Evolutionary conservation across 2,797 vertebrate genomes (phyloP).

Genomic region (Vipera ursinii): DNA sequence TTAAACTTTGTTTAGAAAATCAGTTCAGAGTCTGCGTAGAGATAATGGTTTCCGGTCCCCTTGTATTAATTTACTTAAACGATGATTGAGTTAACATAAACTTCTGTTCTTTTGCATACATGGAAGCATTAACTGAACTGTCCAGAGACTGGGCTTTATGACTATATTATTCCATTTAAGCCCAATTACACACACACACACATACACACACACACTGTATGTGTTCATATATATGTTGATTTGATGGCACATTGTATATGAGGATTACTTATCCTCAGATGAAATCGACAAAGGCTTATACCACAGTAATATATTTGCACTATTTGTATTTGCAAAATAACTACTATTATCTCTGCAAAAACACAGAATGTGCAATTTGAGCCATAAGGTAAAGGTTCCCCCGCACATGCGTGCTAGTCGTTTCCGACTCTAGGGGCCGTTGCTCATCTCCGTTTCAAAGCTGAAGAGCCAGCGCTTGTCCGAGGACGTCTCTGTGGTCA

Average conservation of each 20-base stretch:
- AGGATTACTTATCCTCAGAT: not conserved
- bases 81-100: not conserved
- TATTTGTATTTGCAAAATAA: not conserved
- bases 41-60: not conserved
- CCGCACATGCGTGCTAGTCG: too few relatives aligned
- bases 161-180: not conserved
- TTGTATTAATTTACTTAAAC: not conserved
- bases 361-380: not conserved
- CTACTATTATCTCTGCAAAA: not conserved
- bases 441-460: too few relatives aligned
- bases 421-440: too few relatives aligned
- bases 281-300: not conserved
- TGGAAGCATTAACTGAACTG: not conserved
- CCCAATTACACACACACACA: not conserved
- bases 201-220: not conserved
- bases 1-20: not conserved
- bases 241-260: not conserved
- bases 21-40: not conserved
- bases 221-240: not conserved
- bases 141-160: not conserved
- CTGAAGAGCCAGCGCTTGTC: too few relatives aligned
- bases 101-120: not conserved
- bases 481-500: too few relatives aligned
- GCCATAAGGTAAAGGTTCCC: not conserved
- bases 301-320: not conserved